A percentile compares a stretch with the other conserved stretches of the same genome.
phyloP scores from a whole-genome alignment of 2,888 invertebrate genomes.

The Tolmerus cingulatus region DNA sequence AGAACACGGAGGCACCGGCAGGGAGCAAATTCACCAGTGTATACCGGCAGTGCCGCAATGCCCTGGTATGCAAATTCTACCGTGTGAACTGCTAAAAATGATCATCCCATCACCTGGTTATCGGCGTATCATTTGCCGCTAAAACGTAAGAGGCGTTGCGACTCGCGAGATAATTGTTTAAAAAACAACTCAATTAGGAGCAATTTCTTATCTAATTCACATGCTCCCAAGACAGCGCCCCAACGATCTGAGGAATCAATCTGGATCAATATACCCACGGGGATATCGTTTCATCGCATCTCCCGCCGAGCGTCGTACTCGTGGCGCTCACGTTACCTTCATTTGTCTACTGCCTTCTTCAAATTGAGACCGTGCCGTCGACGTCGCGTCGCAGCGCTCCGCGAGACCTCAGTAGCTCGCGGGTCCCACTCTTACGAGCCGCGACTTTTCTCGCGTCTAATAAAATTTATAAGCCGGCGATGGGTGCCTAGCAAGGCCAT shows the following conservation, averaged over 20 bases:
- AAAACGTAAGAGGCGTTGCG: constrained; percentile 4
- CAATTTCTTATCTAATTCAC: constrained; percentile 18
- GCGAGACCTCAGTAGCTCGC: neutral
- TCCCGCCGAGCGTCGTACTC: constrained; percentile 4
- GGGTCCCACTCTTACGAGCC: constrained; percentile 36
- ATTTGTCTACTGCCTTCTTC: constrained; percentile 3
- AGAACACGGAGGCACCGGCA: neutral
- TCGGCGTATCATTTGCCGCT: constrained; percentile 6
- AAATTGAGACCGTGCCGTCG: neutral
- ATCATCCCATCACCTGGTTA: constrained; percentile 22
- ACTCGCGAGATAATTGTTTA: constrained; percentile 16
- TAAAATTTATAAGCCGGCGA: constrained; percentile 45
- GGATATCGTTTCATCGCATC: constrained; percentile 12
- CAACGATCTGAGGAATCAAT: neutral
- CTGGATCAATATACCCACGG: constrained; percentile 7
- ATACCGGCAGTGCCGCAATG: neutral
- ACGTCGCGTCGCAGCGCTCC: neutral
- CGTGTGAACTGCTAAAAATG: constrained; percentile 18
- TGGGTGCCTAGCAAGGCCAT: constrained; percentile 38
- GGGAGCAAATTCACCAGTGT: neutral
- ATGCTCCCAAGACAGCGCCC: neutral
- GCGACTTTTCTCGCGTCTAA: too few relatives aligned
- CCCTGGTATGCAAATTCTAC: constrained; percentile 11
- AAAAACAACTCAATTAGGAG: constrained; percentile 32
- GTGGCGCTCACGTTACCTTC: constrained; percentile 29